Percentiles rank a stretch among this genome's conserved stretches.
These are phyloP conservation scores for Bryconaethiops microstoma DNA, from an alignment of 2,797 vertebrate species.

Conservation along the genomic window DNA sequence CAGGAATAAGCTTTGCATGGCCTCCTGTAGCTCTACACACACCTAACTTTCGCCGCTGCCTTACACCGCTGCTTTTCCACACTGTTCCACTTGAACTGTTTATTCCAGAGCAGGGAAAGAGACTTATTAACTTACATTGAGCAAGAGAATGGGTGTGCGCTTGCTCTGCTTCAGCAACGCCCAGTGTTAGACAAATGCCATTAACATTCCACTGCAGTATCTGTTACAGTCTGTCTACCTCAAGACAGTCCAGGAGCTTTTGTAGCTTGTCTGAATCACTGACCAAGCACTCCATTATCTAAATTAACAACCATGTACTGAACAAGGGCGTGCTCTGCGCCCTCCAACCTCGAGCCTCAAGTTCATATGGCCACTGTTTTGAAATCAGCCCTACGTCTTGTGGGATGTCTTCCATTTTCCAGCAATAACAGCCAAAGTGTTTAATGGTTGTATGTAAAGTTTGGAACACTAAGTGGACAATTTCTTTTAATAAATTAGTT, in stretches of 20 bases:
- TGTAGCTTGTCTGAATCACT: conserved; percentile 47
- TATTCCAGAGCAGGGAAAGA: conserved; percentile 40
- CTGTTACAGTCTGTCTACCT: conserved; percentile 45
- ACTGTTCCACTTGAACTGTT: conserved; percentile 45
- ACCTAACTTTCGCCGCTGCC: neutral
- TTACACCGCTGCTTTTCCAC: conserved; percentile 27
- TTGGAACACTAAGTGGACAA: too few species aligned
- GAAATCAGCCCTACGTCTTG: neutral
- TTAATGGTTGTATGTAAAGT: too few species aligned
- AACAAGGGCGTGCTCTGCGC: conserved; percentile 28
- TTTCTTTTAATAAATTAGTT: too few species aligned
- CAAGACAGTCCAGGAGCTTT: conserved; percentile 59
- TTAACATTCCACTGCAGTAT: conserved; percentile 56
- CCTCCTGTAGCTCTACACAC: conserved; percentile 19
- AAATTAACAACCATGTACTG: conserved; percentile 38
- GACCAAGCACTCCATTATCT: conserved; percentile 38
- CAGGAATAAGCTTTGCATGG: conserved; percentile 38
- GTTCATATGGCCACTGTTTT: neutral
- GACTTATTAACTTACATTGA: conserved; percentile 50
- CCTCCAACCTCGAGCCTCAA: neutral
- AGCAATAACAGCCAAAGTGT: too few species aligned
- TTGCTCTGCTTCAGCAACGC: conserved; percentile 48
- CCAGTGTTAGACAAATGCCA: conserved; percentile 60
- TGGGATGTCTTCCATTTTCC: neutral
- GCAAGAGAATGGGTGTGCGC: conserved; percentile 43